Conservation (phyloP, 2,888 invertebrate genomes). For the Pterobdella sp. region DNA sequence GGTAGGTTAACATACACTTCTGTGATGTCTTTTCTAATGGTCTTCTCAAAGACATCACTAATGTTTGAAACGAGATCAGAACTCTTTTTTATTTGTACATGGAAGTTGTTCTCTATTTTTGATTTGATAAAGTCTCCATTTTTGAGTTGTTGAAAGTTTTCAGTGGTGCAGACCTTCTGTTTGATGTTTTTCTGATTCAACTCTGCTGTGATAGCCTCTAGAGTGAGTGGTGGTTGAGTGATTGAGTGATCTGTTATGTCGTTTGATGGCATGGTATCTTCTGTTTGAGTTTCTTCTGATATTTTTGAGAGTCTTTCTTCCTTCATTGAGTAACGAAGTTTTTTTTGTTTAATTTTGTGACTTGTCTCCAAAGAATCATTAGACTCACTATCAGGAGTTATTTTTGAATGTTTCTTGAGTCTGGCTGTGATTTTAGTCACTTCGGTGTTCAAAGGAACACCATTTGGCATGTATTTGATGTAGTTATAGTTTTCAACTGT, state of each 20-base stretch:
- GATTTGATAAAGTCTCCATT: constrained; percentile 16
- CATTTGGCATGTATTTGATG: constrained; percentile 30
- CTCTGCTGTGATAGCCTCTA: background rate
- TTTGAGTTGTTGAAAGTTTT: constrained; percentile 12
- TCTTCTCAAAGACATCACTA: background rate
- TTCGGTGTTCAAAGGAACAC: constrained; percentile 29
- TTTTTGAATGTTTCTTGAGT: constrained; percentile 21
- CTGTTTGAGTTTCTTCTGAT: background rate
- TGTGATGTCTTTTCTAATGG: constrained; percentile 11
- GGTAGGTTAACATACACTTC: constrained; percentile 10
- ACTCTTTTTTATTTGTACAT: constrained; percentile 13
- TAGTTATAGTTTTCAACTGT: constrained; percentile 27
- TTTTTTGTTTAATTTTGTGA: background rate
- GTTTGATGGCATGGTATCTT: background rate
- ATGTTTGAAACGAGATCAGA: background rate
- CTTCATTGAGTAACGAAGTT: background rate
- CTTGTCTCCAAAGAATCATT: background rate
- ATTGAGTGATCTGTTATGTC: background rate
- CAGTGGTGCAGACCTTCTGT: constrained; percentile 19
- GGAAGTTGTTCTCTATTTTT: constrained; percentile 3
- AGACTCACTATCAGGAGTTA: background rate
- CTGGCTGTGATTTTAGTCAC: constrained; percentile 26
- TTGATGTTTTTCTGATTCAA: background rate
- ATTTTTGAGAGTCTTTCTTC: background rate
- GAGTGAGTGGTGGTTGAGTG: background rate